phyloP scores from a whole-genome alignment of 2,113 vertebrate genomes.

The Glaucidium brasilianum region DNA sequence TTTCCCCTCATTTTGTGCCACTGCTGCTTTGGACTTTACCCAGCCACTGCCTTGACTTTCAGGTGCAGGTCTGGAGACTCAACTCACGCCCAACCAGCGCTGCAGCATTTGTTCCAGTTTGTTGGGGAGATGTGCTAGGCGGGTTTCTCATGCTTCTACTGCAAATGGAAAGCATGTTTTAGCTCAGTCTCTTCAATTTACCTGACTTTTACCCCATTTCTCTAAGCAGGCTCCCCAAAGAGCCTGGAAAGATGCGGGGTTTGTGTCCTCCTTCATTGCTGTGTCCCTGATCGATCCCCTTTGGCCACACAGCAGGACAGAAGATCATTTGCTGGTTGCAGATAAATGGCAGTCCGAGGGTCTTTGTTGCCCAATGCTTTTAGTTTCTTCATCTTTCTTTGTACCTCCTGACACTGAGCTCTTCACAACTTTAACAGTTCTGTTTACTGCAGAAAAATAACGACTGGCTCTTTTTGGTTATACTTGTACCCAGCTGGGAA shows the following conservation, averaged over 20 bases:
- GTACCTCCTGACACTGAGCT: background rate
- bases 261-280: background rate
- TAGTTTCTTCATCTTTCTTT: background rate
- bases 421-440: background rate
- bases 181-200: background rate
- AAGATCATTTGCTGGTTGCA: background rate
- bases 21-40: background rate
- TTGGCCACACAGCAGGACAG: background rate
- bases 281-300: background rate
- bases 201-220: background rate
- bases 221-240: background rate
- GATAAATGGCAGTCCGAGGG: background rate
- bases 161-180: background rate
- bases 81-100: fast-evolving
- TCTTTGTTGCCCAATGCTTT: background rate
- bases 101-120: background rate
- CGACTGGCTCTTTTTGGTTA: background rate
- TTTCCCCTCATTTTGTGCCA: background rate
- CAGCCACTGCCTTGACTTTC: background rate
- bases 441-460: background rate
- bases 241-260: background rate
- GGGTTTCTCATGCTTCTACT: background rate
- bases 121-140: background rate
- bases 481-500: background rate
- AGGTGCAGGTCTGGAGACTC: background rate